Evolutionary conservation across 2,797 vertebrate species (phyloP), one percentile per base, ranked within the genome.

Genomic region (Crocidura indochinensis): DNA sequence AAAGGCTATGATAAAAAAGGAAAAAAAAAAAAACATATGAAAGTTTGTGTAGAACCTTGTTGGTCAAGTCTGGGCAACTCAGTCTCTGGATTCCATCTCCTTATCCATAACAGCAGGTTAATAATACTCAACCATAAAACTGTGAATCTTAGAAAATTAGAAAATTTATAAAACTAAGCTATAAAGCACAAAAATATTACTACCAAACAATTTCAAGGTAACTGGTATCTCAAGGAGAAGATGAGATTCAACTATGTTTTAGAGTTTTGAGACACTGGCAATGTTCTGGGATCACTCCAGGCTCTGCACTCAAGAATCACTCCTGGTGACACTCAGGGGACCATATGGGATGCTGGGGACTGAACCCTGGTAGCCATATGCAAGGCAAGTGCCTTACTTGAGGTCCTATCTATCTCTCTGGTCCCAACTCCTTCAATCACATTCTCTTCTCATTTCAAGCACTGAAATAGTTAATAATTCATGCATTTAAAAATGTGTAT

Each of bases 161-260:
- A 83, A 90, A 90, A 85, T 1, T 74, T 60, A 11, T 75, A 8
- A 7, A 51, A 51, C 71, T 38, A 69, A 89, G 38, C 56, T 47
- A 76, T 31, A 89, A 73, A 38, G 79, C 27, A 69, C 47, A 62
- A 38, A 85, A 88, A 62, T 65, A 26, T 24, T 53, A 10, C 69
- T 86, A 56, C 65, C 53, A 80, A 84, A 19, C 38, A 65, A 62
- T 92, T 85, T 85, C 84, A 64, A 75, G 80, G 27, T 38, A 69
- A 93, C 60, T 69, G 47, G n/a, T 67, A n/a, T 22, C 44, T 64
- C n/a, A 27, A 62, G 27, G 27, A 14, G 51, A 88, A 15, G 26
- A 22, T 46, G 44, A 84, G 17, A 73, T 3, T 60, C 62, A 82
- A 62, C 31, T 64, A 68, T 29, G 64, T 65, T 91, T 84, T 56